A percentile compares a stretch with the other conserved stretches of the same genome.
phyloP scores from a whole-genome alignment of 2,888 invertebrate species.

The Dyspetes luteomarginatus region DNA sequence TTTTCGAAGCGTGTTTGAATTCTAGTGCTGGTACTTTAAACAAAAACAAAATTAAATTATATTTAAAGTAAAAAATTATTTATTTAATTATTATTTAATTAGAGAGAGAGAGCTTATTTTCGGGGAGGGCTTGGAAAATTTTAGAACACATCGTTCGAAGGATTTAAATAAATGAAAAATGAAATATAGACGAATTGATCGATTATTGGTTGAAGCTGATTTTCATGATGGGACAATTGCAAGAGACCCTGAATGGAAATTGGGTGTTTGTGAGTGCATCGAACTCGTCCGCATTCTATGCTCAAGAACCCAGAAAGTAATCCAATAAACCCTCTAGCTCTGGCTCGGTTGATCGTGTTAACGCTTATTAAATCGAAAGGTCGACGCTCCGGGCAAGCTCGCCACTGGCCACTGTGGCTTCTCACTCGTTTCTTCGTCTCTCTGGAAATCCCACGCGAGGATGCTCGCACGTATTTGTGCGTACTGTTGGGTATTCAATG shows the following conservation, averaged over 20 bases:
- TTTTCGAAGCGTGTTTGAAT: too few species aligned
- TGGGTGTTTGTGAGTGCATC: constrained; percentile 44
- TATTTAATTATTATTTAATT: too few species aligned
- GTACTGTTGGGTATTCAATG: constrained; percentile 25
- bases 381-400: constrained; percentile 77
- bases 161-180: too few species aligned
- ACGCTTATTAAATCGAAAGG: constrained; percentile 79
- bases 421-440: constrained; percentile 38
- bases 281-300: constrained; percentile 46
- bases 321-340: constrained; percentile 55
- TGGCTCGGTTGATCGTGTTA: constrained; percentile 75
- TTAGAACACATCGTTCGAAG: too few species aligned
- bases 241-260: constrained; percentile 10
- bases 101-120: too few species aligned
- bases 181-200: not conserved
- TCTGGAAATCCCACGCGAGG: constrained; percentile 52
- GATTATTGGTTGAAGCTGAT: not conserved
- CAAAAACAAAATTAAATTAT: too few species aligned
- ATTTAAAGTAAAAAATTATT: too few species aligned
- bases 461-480: constrained; percentile 28
- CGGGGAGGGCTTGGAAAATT: too few species aligned
- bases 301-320: constrained; percentile 48
- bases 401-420: constrained; percentile 50
- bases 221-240: not conserved
- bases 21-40: too few species aligned